These are phyloP conservation scores for Porites rus DNA, from an alignment of 92 coral and sea anemone species.

Conservation along the genomic window DNA sequence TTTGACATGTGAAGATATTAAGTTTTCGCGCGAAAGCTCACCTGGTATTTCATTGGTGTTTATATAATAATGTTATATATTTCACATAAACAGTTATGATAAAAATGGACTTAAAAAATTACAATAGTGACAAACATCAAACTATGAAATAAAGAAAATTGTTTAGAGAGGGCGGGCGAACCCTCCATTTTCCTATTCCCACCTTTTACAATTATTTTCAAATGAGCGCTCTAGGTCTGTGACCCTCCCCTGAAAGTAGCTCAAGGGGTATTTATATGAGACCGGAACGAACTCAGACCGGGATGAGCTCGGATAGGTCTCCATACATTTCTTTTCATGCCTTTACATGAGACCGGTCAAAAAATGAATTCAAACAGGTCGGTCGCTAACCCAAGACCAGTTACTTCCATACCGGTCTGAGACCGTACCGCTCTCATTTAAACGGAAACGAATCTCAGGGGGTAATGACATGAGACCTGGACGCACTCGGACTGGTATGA, in stretches of 20 bases:
- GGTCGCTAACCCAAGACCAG: slow-evolving; percentile 3
- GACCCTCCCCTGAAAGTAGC: background rate
- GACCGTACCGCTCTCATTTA: slow-evolving; percentile 5
- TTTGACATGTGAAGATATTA: too few species aligned
- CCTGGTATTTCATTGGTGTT: too few species aligned
- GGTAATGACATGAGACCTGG: background rate
- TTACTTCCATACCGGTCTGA: slow-evolving; percentile 24
- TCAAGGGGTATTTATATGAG: slow-evolving; percentile 12
- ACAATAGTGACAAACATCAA: too few species aligned
- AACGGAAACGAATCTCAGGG: slow-evolving; percentile 24
- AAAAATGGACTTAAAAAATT: too few species aligned
- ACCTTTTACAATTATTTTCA: too few species aligned
- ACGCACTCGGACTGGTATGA: background rate
- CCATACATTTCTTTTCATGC: background rate
- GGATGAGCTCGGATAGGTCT: background rate
- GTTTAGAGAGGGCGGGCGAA: too few species aligned
- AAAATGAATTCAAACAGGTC: slow-evolving; percentile 8
- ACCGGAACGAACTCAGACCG: background rate
- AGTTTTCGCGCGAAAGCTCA: too few species aligned
- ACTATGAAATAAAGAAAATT: too few species aligned
- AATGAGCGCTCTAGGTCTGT: too few species aligned
- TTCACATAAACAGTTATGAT: too few species aligned
- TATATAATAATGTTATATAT: too few species aligned
- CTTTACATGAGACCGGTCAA: slow-evolving; percentile 7
- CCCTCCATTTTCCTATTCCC: too few species aligned